Evolutionary conservation across 1,140 invertebrate species (phyloP).

Genomic region (honey bee (Apis mellifera)): DNA sequence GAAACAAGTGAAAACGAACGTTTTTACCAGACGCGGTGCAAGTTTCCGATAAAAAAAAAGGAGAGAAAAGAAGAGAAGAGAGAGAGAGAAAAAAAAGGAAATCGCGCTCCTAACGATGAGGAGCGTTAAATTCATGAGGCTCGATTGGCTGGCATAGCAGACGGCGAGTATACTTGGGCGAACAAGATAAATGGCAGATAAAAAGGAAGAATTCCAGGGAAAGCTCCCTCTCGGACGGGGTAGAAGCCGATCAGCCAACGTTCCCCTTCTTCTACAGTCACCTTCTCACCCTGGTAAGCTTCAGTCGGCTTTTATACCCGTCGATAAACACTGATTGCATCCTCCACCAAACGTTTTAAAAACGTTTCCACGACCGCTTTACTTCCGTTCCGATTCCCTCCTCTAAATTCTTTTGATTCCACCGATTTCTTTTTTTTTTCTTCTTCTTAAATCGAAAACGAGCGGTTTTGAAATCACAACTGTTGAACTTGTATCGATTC

Average conservation of each 20-base stretch:
- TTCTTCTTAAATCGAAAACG: no score
- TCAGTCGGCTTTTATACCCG: constrained; percentile 42
- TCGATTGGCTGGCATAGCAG: constrained; percentile 33
- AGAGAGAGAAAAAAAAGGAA: not conserved
- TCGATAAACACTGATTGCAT: constrained; percentile 60
- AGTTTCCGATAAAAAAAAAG: not conserved
- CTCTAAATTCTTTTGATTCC: no score
- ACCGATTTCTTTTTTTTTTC: no score
- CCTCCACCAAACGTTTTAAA: not conserved
- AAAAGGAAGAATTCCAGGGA: constrained; percentile 24
- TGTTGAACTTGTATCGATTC: no score
- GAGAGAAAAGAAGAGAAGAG: no score
- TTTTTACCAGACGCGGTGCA: not conserved
- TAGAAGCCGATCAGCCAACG: constrained; percentile 10
- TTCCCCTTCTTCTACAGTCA: constrained; percentile 24
- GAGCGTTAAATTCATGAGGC: constrained; percentile 29
- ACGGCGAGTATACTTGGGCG: constrained; percentile 14
- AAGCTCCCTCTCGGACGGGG: not conserved
- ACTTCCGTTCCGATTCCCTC: not conserved
- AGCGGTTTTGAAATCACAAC: no score
- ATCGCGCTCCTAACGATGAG: constrained; percentile 38
- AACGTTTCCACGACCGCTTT: not conserved
- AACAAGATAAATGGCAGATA: constrained; percentile 52
- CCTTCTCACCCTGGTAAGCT: constrained; percentile 31
- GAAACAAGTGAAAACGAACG: not conserved